Base-by-base conservation (phyloP, 2,113 vertebrate species). In the Triplophysa tibetana region DNA sequence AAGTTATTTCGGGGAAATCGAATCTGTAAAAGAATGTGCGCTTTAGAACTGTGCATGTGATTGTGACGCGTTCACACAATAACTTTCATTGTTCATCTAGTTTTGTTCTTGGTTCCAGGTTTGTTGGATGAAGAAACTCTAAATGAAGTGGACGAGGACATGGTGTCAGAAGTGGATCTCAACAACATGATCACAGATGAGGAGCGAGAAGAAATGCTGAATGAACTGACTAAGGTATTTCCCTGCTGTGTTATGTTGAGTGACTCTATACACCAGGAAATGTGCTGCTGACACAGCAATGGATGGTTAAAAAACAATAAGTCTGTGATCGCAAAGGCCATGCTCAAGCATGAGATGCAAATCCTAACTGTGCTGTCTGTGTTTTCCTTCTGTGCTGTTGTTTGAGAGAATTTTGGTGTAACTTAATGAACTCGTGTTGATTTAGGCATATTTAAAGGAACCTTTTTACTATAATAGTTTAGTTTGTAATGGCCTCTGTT, bases 151-250 rank as follows among this genome's bases (percentile, higher is more conserved):
- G 95, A 96, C 78, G 96, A 98, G 87, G 94, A 96, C 10, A 66
- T 91, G 7, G 90, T 88, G 82, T 90, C 95, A 65, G 94, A 96
- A 24, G 90, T 94, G 83, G 94, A 96, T 87, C 92, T 96, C 82
- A 89, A 85, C 85, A 92, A 67, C 87, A 87, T 86, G 76, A 86
- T 98, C 86, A 96, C 95, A 2, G 96, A 98, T 73, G 96, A 97
- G 88, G 97, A 99, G 87, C 93, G 93, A 85, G 95, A 98, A 84
- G 96, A 98, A 85, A 90, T 99, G 67, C 94, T 93, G 77, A 91
- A 82, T 76, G 96, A 99, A 72, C 87, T 98, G 77, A 83, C 84
- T 63, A 97, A 97, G 94, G 97, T 99, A 94, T 80, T 63, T 65
- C 69, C 80, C 48, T 67, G 2, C 65, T 63, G 24, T 63, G 23